A percentile compares a stretch with the other conserved stretches of the same genome.
phyloP scores from a whole-genome alignment of 1,140 invertebrate species.

The Tetramorium simillimum region DNA sequence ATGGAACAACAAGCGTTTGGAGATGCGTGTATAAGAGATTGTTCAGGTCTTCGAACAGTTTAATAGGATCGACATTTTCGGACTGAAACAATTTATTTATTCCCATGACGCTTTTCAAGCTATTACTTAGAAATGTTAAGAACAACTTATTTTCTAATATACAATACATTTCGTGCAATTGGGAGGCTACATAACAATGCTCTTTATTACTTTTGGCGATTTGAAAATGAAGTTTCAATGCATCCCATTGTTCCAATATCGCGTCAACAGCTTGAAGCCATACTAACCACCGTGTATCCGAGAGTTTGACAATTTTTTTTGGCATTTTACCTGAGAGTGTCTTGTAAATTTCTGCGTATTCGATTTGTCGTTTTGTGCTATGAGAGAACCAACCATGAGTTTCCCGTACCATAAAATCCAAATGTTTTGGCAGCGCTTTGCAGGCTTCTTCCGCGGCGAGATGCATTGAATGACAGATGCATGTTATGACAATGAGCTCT shows the following conservation, averaged over 20 bases:
- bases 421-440: background rate
- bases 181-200: background rate
- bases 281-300: background rate
- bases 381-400: background rate
- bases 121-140: background rate
- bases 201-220: background rate
- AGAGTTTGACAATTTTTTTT: background rate
- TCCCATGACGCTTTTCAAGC: background rate
- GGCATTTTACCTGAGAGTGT: background rate
- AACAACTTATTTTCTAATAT: background rate
- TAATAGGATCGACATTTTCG: background rate
- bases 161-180: background rate
- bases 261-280: background rate
- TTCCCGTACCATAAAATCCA: background rate
- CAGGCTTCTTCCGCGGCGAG: background rate
- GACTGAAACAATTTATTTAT: background rate
- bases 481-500: background rate
- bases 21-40: background rate
- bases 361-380: background rate
- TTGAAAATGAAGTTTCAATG: background rate
- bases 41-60: constrained; percentile 8
- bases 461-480: background rate
- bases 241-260: background rate
- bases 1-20: background rate
- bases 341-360: background rate